Evolutionary conservation across 2,888 invertebrate genomes (phyloP).

Genomic region (Agrochola lychnidis): DNA sequence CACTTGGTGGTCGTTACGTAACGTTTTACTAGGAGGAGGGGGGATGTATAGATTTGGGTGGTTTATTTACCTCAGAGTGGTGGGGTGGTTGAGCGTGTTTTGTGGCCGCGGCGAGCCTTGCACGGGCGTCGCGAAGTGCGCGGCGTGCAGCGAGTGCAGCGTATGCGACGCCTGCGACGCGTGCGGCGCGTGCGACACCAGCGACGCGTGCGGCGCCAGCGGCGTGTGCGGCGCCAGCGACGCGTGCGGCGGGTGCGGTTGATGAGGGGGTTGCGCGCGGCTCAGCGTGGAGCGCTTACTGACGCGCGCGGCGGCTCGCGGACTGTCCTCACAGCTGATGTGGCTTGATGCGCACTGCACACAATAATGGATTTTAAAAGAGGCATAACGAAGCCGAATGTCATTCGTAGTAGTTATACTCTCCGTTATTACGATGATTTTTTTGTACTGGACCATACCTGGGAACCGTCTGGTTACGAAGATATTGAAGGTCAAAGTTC

Average conservation of each 20-base stretch:
- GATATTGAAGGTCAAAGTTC: not conserved
- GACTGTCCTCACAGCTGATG: slow-evolving; percentile 71
- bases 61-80: not conserved
- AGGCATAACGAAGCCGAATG: not conserved
- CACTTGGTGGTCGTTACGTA: too few species aligned
- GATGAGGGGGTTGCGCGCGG: not conserved
- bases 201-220: too few species aligned
- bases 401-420: not conserved
- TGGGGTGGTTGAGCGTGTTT: not conserved
- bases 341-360: slow-evolving; percentile 74
- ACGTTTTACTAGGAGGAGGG: too few species aligned
- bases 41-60: not conserved
- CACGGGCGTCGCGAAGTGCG: not conserved
- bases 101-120: not conserved
- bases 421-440: not conserved
- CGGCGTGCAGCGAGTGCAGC: not conserved
- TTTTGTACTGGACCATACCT: not conserved
- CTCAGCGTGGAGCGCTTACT: not conserved
- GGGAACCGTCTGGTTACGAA: not conserved
- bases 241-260: not conserved
- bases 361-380: not conserved
- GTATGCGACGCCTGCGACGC: too few species aligned
- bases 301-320: slow-evolving; percentile 28
- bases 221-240: fast-evolving
- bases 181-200: too few species aligned